Evolutionary conservation across 2,888 invertebrate species (phyloP).

Genomic region (Thyatira batis): DNA sequence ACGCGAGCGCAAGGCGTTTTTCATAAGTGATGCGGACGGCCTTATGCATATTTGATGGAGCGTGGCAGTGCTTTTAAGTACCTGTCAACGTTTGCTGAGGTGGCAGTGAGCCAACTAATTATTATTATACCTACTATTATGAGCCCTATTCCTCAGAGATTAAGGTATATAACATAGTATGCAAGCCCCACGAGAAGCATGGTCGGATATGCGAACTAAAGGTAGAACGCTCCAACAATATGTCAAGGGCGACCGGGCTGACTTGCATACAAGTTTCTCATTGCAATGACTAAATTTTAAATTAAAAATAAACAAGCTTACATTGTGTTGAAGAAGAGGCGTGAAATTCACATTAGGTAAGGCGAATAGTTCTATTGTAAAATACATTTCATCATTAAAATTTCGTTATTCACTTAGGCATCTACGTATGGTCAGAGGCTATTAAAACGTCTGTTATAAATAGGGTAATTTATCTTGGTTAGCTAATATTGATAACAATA

Average conservation of each 20-base stretch:
- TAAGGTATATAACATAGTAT: conserved; percentile 28
- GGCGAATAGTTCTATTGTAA: conserved; percentile 1
- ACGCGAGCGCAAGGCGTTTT: conserved; percentile 54
- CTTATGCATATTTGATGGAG: conserved; percentile 65
- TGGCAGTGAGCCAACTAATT: conserved; percentile 37
- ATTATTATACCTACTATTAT: conserved; percentile 17
- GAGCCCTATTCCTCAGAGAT: conserved; percentile 30
- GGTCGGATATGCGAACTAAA: conserved; percentile 10
- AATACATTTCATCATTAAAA: conserved; percentile 5
- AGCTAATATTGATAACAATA: not conserved
- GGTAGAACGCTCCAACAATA: conserved; percentile 39
- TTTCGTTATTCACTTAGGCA: conserved; percentile 4
- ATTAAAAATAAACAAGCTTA: conserved; percentile 17
- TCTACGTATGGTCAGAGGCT: not conserved
- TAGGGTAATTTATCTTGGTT: conserved; percentile 1
- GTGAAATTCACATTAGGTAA: conserved; percentile 20
- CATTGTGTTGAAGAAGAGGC: conserved; percentile 28
- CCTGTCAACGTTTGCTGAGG: conserved; percentile 43
- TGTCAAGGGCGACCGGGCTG: conserved; percentile 65
- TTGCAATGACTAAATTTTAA: conserved; percentile 27
- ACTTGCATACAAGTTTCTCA: conserved; percentile 45
- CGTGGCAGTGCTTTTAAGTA: conserved; percentile 46
- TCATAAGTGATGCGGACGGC: conserved; percentile 52
- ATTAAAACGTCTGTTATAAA: not conserved
- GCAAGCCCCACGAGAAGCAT: conserved; percentile 14